phyloP scores from a whole-genome alignment of 1,140 invertebrate species.

The Drosophila kurseongensis region DNA sequence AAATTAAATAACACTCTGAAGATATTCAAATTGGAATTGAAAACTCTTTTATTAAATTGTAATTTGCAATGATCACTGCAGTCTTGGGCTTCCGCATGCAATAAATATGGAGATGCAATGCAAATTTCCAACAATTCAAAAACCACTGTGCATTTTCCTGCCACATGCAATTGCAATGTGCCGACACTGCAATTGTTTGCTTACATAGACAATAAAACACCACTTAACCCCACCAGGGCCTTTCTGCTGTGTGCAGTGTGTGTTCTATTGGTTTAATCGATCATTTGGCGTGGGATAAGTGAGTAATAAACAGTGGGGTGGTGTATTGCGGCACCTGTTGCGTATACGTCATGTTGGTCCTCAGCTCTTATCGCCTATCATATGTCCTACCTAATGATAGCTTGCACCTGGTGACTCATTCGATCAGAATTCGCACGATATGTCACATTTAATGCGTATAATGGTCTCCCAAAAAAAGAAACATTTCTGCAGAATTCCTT shows the following conservation, averaged over 20 bases:
- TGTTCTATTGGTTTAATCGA: constrained; percentile 18
- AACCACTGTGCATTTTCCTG: constrained; percentile 8
- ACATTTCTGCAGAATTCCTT: constrained; percentile 1
- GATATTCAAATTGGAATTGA: too few species aligned
- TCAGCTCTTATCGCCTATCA: constrained; percentile 25
- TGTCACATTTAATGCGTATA: not conserved
- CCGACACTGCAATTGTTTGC: constrained; percentile 20
- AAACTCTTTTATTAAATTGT: too few species aligned
- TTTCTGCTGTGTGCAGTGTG: not conserved
- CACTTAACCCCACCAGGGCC: constrained; percentile 13
- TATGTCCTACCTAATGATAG: constrained; percentile 10
- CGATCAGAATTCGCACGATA: constrained; percentile 8
- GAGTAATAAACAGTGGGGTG: constrained; percentile 4
- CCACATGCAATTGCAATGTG: constrained; percentile 16
- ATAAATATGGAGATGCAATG: not conserved
- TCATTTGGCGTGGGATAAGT: constrained; percentile 26
- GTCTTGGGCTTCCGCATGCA: not conserved
- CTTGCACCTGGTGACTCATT: constrained; percentile 13
- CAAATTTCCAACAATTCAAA: not conserved
- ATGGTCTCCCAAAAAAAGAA: not conserved
- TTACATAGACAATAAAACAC: constrained; percentile 16
- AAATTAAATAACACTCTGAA: too few species aligned
- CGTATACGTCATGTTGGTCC: constrained; percentile 36
- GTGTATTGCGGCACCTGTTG: constrained; percentile 25
- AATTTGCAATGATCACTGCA: too few species aligned